These are phyloP conservation scores for Pentamera pediparva DNA, from an alignment of 53 echinoderm and acorn worm species.

Conservation along the genomic window DNA sequence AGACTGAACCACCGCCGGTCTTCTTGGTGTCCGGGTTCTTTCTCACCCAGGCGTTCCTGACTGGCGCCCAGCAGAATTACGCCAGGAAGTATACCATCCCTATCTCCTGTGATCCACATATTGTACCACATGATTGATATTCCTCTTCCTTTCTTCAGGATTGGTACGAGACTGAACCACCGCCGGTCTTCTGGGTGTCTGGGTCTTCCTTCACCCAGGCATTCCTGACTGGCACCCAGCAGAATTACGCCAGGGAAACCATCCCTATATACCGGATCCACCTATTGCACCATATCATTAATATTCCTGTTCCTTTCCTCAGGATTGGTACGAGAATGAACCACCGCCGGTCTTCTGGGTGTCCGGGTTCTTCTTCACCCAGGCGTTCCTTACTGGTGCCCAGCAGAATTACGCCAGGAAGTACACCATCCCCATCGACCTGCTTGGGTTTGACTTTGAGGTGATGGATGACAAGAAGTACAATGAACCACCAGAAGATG, in stretches of 20 bases:
- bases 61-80: constrained; percentile 91
- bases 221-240: constrained; percentile 92
- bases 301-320: constrained; percentile 17
- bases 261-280: constrained; percentile 90
- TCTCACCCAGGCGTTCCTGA: constrained; percentile 97
- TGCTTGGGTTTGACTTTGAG: constrained; percentile 89
- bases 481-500: constrained; percentile 80
- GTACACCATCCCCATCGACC: constrained; percentile 93
- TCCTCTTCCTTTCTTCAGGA: too few relatives aligned
- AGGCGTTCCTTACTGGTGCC: constrained; percentile 96
- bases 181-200: constrained; percentile 91
- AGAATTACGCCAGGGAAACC: constrained; percentile 90
- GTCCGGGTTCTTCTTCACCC: constrained; percentile 97
- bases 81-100: constrained; percentile 94
- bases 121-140: too few relatives aligned
- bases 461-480: constrained; percentile 98
- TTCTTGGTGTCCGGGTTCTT: constrained; percentile 95
- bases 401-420: constrained; percentile 99
- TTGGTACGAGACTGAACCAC: constrained; percentile 86
- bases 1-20: constrained; percentile 75
- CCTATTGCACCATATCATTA: constrained; percentile 35
- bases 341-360: constrained; percentile 96
- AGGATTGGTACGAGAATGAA: constrained; percentile 97
- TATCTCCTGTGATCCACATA: constrained; percentile 76
- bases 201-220: constrained; percentile 97